phyloP scores from a whole-genome alignment of 1,140 invertebrate genomes.

The Drosophila bocki region DNA sequence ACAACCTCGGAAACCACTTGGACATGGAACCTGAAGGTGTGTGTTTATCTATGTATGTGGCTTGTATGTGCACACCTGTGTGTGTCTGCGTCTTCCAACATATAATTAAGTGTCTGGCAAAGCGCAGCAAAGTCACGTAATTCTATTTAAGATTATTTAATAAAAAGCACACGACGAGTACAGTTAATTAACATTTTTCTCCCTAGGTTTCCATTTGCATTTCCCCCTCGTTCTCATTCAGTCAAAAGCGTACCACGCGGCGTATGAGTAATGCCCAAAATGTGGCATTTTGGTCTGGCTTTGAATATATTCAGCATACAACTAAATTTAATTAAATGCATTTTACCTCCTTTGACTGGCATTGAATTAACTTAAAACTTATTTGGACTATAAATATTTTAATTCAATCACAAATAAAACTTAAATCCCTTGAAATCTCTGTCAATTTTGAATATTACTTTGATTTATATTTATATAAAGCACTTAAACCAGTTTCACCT shows the following conservation, averaged over 20 bases:
- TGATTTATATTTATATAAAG: not conserved
- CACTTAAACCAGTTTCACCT: not conserved
- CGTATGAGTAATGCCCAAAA: slow-evolving; percentile 53
- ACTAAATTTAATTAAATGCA: slow-evolving; percentile 9
- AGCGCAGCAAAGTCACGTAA: slow-evolving; percentile 71
- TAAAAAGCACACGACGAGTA: slow-evolving; percentile 60
- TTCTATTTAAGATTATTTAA: slow-evolving; percentile 78
- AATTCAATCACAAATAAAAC: not conserved
- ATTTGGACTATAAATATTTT: no score
- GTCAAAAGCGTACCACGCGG: slow-evolving; percentile 25
- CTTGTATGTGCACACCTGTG: slow-evolving; percentile 15
- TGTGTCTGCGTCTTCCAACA: slow-evolving; percentile 22
- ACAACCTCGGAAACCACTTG: slow-evolving; percentile 35
- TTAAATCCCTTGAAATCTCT: not conserved
- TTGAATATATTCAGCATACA: not conserved
- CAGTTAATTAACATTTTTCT: slow-evolving; percentile 71
- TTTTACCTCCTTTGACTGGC: not conserved
- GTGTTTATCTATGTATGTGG: slow-evolving; percentile 36
- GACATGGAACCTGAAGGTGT: slow-evolving; percentile 45
- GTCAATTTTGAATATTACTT: not conserved
- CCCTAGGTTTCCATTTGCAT: slow-evolving; percentile 36
- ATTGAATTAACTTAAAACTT: not conserved
- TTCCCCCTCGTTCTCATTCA: slow-evolving; percentile 12
- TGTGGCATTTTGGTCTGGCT: slow-evolving; percentile 11
- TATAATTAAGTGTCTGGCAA: slow-evolving; percentile 68